phyloP scores from a whole-genome alignment of 1,140 invertebrate species.

The Ostrea denselamellosa region DNA sequence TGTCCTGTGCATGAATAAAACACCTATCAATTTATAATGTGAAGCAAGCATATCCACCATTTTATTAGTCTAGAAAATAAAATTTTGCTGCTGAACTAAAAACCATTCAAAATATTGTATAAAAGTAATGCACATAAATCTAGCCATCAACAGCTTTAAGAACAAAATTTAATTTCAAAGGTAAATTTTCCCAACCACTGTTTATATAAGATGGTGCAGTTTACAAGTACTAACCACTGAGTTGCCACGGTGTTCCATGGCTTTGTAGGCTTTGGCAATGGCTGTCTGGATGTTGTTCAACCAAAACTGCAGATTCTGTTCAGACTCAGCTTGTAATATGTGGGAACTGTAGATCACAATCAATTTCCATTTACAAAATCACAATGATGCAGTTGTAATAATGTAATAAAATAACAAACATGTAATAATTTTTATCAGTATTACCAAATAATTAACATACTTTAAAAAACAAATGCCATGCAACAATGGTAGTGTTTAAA shows the following conservation, averaged over 20 bases:
- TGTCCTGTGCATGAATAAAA: constrained; percentile 32
- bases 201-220: too few relatives aligned
- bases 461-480: too few relatives aligned
- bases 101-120: too few relatives aligned
- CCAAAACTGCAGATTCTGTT: constrained; percentile 93
- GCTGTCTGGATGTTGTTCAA: constrained; percentile 89
- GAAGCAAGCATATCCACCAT: background rate
- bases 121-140: background rate
- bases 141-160: background rate
- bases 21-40: background rate
- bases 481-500: too few relatives aligned
- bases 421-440: too few relatives aligned
- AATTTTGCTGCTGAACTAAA: too few relatives aligned
- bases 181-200: background rate
- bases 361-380: background rate
- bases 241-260: constrained; percentile 56
- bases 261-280: constrained; percentile 75
- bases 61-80: too few relatives aligned
- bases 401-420: too few relatives aligned
- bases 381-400: background rate
- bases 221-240: constrained; percentile 20
- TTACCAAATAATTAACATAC: too few relatives aligned
- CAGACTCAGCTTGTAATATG: constrained; percentile 96
- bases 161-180: background rate
- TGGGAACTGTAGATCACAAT: constrained; percentile 86